Conservation (phyloP, 2,113 vertebrate species). For the Lutjanus erythropterus region DNA sequence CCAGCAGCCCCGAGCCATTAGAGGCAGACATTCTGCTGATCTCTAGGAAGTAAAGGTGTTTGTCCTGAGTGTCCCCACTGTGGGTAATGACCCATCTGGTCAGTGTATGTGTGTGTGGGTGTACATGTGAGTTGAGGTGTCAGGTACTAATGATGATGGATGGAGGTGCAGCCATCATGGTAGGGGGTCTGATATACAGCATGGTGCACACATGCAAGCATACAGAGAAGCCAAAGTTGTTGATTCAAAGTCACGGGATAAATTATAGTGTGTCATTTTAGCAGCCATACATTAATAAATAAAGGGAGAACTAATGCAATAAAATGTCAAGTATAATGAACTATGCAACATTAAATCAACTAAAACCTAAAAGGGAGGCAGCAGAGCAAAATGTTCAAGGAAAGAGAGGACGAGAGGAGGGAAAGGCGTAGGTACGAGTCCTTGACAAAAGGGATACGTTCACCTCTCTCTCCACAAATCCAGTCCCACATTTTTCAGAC, state of each 20-base stretch:
- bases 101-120: conserved; percentile 46
- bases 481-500: conserved; percentile 40
- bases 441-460: conserved; percentile 28
- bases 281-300: not conserved
- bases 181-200: conserved; percentile 46
- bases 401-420: not conserved
- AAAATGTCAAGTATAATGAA: conserved; percentile 9
- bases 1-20: conserved; percentile 49
- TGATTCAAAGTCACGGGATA: conserved; percentile 45
- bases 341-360: not conserved
- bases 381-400: conserved; percentile 19
- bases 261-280: not conserved
- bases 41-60: conserved; percentile 69
- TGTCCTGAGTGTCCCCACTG: conserved; percentile 66
- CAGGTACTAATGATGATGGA: conserved; percentile 76
- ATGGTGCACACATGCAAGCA: conserved; percentile 22
- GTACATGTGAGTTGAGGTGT: conserved; percentile 40
- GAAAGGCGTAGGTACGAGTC: not conserved
- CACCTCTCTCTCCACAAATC: conserved; percentile 49
- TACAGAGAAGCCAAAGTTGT: conserved; percentile 16
- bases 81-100: conserved; percentile 77
- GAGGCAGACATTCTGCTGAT: conserved; percentile 59
- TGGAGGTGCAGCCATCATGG: conserved; percentile 45
- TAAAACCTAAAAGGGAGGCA: conserved; percentile 46
- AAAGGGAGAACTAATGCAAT: not conserved